Conservation (phyloP, 2,113 vertebrate species). For the Damaliscus lunatus region DNA sequence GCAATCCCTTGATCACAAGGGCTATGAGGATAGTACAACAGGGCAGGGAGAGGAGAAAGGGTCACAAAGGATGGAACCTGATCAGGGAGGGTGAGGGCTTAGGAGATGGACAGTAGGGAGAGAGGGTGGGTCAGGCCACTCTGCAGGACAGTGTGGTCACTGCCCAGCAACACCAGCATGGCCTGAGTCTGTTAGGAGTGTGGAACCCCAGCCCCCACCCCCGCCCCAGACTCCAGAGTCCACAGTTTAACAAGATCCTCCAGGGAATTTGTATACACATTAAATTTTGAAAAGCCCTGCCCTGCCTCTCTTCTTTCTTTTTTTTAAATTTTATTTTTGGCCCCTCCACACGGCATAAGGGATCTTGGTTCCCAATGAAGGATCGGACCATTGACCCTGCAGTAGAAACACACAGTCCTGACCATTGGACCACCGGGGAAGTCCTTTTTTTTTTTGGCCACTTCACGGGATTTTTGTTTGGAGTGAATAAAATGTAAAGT, state of each 20-base stretch:
- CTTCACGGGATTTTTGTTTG: background rate
- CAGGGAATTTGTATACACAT: background rate
- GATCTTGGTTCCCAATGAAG: background rate
- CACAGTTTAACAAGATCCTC: background rate
- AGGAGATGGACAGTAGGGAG: background rate
- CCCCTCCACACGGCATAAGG: accelerated
- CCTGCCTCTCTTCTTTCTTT: background rate
- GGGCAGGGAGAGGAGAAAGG: background rate
- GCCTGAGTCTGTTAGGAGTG: background rate
- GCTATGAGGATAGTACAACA: background rate
- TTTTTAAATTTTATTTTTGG: background rate
- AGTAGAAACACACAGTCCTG: background rate
- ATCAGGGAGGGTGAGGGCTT: background rate
- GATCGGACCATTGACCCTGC: background rate
- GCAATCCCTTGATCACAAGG: background rate
- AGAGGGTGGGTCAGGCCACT: no score
- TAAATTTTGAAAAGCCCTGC: background rate
- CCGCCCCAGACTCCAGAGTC: background rate
- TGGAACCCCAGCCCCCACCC: background rate
- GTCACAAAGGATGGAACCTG: background rate
- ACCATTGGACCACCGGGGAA: background rate
- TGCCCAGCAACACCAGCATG: background rate
- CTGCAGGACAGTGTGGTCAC: accelerated
- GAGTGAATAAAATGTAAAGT: background rate
- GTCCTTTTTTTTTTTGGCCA: background rate